Base-by-base conservation (phyloP, 2,888 invertebrate genomes). In the Nasonovia ribisnigri region DNA sequence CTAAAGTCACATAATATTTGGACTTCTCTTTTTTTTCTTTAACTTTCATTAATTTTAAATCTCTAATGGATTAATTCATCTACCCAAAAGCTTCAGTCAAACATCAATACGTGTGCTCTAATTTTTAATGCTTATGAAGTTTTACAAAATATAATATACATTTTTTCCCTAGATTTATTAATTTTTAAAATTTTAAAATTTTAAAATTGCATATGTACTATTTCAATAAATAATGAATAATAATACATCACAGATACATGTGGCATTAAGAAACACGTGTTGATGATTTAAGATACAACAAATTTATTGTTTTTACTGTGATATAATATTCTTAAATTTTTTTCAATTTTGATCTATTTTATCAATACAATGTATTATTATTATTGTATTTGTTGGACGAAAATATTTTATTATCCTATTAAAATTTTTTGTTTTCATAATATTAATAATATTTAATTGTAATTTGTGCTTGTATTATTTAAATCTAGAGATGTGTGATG, bases 261-360 rank as follows among this genome's bases (percentile, higher is more conserved):
- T 86, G 46, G 86, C 29, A 20, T 84, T 84, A 57, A 48, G 11
- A 43, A 91, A 60, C 67, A 92, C 51, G 92, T 88, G 92, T 88
- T 92, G 92, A 88, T 92, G 88, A 87, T 92, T 87, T 60, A 92
- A n/a, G 48, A 60, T 42, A 57, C 57, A 84, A 86, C 36, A 87
- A 87, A 92, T 51, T 46, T 48, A 90, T 57, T 93, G 93, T 93
- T 89, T 93, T 90, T 93, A 92, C 93, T 93, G 93, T 93, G 93
- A 93, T 93, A 93, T 93, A 93, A 93, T 93, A 93, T 84, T 93
- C 57, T 84, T 93, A 93, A 84, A 60, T 42, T 48, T 84, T 93
- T 77, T 88, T 89, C 36, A 57, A 93, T 90, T 93, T 90, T 93
- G 84, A 89, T 90, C 93, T 88, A 87, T 46, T 67, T 84, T 87